Base-by-base conservation (phyloP, 2,888 invertebrate genomes). In the Charanyca ferruginea region DNA sequence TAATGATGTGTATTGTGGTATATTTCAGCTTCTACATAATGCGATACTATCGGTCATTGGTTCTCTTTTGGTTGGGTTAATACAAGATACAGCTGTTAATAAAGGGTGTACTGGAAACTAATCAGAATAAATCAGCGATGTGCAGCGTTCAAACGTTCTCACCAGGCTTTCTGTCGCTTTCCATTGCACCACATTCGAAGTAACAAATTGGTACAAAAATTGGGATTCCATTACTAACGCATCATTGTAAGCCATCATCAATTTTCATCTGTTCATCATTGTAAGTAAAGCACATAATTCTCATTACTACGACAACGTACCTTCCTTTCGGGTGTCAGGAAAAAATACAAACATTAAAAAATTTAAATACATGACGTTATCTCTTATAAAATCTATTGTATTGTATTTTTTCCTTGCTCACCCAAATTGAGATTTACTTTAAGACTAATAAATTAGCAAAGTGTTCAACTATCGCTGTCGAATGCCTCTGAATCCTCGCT, bases 1-100 rank as follows among this genome's bases (percentile, higher is more conserved):
- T 85, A 86, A 80, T 93, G 89, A 93, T 91, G 90, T 93, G 89
- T 93, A 90, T 93, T 94, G 90, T 94, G 93, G 89, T 94, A 94
- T 93, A 94, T 95, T 95, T 95, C 95, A 95, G 95, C 95, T 94
- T 94, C 94, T 87, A 91, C 95, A 87, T 95, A 94, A 92, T 92
- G 93, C 92, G 94, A 93, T 93, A 91, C 88, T 93, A 91, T 93
- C 90, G 93, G 93, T 94, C 93, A 92, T 94, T 95, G 94, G 94
- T 95, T 94, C 93, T 94, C 94, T 95, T 95, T 95, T 91, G 94
- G 94, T 95, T 95, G 94, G 95, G 95, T 95, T 95, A 95, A 95
- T 95, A 95, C 95, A 95, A 95, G 95, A 95, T 95, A 95, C 95
- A 95, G 94, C 94, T 95, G 93, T 94, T 89, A 87, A 91, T 90